Conservation (phyloP, 2,797 vertebrate genomes). For the Rhabdophis nuchalis region DNA sequence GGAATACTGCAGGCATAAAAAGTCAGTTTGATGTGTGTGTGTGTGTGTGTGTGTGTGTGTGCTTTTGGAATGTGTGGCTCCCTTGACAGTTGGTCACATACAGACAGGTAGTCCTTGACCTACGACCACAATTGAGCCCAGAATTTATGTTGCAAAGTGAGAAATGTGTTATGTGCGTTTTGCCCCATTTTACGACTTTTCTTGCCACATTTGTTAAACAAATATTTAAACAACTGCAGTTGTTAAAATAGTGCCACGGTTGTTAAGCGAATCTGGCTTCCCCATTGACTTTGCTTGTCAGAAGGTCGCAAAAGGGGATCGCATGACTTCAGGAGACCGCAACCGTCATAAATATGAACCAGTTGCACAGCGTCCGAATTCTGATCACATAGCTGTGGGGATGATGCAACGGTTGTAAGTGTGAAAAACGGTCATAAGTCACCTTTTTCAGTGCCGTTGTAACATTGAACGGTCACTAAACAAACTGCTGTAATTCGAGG, state of each 20-base stretch:
- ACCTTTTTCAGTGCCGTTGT: background rate
- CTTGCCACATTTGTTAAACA: background rate
- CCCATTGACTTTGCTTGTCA: background rate
- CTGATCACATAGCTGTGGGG: fast-evolving
- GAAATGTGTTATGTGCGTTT: background rate
- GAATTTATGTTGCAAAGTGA: background rate
- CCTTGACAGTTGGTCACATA: background rate
- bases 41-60: too few species aligned
- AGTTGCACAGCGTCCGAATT: background rate
- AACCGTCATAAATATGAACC: background rate
- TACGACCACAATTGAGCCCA: too few species aligned
- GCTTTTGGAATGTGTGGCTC: background rate
- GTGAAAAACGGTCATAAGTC: background rate
- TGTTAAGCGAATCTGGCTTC: background rate
- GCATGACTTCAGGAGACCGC: background rate
- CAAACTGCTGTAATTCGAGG: background rate
- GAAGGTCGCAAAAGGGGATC: background rate
- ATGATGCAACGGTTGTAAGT: fast-evolving
- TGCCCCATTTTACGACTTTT: background rate
- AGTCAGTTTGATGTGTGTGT: background rate
- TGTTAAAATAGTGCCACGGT: background rate
- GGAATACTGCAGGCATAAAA: background rate
- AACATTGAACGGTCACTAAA: background rate
- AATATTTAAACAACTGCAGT: too few species aligned
- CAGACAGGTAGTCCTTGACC: too few species aligned